Percentiles rank a stretch among this genome's conserved stretches.
These are phyloP conservation scores for Chrysoperla carnea DNA, from an alignment of 1,140 invertebrate genomes.

Conservation along the genomic window DNA sequence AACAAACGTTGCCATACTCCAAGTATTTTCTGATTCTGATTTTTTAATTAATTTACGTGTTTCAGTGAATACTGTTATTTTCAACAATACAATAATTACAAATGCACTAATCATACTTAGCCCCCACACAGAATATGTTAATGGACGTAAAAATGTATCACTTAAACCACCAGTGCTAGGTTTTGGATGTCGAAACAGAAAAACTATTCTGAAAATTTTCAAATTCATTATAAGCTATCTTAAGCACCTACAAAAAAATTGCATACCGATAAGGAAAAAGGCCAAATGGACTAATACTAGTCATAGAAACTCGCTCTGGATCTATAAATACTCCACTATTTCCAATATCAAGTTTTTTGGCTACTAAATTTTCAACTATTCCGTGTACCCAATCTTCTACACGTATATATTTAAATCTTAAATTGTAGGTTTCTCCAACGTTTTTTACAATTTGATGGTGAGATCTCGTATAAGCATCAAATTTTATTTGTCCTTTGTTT, in stretches of 20 bases:
- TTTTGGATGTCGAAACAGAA: slow-evolving; percentile 45
- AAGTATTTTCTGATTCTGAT: neutral
- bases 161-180: slow-evolving; percentile 26
- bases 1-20: slow-evolving; percentile 17
- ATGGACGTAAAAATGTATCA: slow-evolving; percentile 36
- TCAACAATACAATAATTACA: slow-evolving; percentile 17
- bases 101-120: slow-evolving; percentile 20
- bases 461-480: too few species aligned
- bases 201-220: slow-evolving; percentile 25
- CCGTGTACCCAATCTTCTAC: neutral
- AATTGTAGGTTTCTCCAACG: too few species aligned
- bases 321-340: neutral
- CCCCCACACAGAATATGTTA: slow-evolving; percentile 33
- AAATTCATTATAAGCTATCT: neutral
- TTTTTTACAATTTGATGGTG: too few species aligned
- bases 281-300: neutral
- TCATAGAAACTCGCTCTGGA: neutral
- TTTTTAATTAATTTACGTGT: neutral
- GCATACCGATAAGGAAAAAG: neutral
- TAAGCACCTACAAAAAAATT: neutral
- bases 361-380: neutral
- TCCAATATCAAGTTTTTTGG: neutral
- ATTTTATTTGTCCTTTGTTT: too few species aligned
- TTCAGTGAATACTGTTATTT: slow-evolving; percentile 9
- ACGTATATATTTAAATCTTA: too few species aligned